Conservation (phyloP, 2,797 vertebrate species). For the Poecilia wingei region DNA sequence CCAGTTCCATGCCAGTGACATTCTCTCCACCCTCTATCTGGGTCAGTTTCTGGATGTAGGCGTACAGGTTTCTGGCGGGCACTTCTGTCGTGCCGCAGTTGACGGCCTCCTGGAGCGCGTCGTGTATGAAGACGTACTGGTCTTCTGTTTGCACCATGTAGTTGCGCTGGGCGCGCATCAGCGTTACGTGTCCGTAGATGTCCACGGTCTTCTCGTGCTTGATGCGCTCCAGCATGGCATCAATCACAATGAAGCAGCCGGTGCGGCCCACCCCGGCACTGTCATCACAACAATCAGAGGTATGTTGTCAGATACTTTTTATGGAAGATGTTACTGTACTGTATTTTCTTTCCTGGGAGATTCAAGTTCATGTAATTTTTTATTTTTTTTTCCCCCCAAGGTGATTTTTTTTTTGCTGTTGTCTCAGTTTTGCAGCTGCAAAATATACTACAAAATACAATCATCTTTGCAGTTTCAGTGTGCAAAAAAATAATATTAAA, state of each 20-base stretch:
- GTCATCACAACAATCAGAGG: slow-evolving; percentile 18
- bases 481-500: not conserved
- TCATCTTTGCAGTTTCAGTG: not conserved
- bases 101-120: slow-evolving; percentile 97
- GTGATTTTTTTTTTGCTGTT: not conserved
- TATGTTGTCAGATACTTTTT: not conserved
- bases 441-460: not conserved
- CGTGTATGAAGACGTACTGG: slow-evolving; percentile 99
- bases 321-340: not conserved
- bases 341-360: not conserved
- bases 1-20: slow-evolving; percentile 98
- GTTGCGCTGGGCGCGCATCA: slow-evolving; percentile 99
- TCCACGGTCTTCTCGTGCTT: slow-evolving; percentile 99
- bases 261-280: slow-evolving; percentile 97
- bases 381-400: not conserved
- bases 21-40: slow-evolving; percentile 97
- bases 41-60: slow-evolving; percentile 99
- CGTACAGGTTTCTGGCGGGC: slow-evolving; percentile 97
- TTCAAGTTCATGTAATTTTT: not conserved
- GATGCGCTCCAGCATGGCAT: slow-evolving; percentile 99
- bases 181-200: slow-evolving; percentile 98
- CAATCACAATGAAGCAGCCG: slow-evolving; percentile 99
- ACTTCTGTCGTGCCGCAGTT: slow-evolving; percentile 99
- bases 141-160: slow-evolving; percentile 99
- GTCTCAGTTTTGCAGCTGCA: not conserved